Evolutionary conservation across 2,888 invertebrate genomes (phyloP), one percentile per base, ranked within the genome.

Genomic region (Campoletis raptor): DNA sequence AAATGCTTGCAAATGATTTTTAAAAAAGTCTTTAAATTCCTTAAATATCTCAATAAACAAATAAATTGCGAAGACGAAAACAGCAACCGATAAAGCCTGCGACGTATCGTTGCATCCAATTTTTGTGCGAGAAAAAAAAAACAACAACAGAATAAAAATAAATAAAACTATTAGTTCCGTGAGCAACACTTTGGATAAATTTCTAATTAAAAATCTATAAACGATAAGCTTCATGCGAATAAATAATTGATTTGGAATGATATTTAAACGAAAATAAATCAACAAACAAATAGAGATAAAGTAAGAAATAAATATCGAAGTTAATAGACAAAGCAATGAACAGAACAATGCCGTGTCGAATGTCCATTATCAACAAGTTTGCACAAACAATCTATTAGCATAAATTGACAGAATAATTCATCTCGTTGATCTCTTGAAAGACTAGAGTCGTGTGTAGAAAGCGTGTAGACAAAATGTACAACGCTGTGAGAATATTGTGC

Each of bases 401-500:
- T 61, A 61, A 61, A 61, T 61, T 30, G 30, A 61, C 1, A 1
- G 61, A 30, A 30, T 61, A 15, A 12, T 24, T 57, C 24, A 57
- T 24, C 57, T 57, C 12, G 15, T 61, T 61, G 0, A 61, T 61
- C 61, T 57, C 24, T 45, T 4, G 61, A 61, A 61, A 61, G 6
- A 61, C 12, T 61, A 2, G 57, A 61, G 61, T 61, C 15, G 30
- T 61, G 61, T 61, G 61, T 30, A 61, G 61, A 61, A 61, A 61
- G 61, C 61, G 61, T 61, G 15, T 12, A 24, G 12, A 57, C 12
- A 6, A 30, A 30, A 61, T 12, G 61, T 30, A 30, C 21, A 30
- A 61, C 57, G 12, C 15, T 10, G 30, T 15, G 7, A 15, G 61
- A 1, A 21, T 4, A 12, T 24, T 6, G 61, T 30, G 30, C 15